A percentile compares a stretch with the other conserved stretches of the same genome.
phyloP scores from a whole-genome alignment of 2,797 vertebrate genomes.

The Anguilla pacifica region DNA sequence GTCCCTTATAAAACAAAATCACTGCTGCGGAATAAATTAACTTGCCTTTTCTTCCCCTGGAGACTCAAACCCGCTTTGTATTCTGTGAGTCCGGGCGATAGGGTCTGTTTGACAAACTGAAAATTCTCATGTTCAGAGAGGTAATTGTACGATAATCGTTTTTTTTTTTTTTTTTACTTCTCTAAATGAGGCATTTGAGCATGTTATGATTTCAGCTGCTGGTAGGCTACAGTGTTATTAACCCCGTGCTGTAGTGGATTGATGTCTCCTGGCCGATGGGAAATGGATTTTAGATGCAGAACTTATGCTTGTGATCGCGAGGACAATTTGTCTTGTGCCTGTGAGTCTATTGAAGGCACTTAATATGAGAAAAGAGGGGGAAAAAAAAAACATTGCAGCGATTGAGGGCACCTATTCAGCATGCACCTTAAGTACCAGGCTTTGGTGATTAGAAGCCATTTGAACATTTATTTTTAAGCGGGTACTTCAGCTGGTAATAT shows the following conservation, averaged over 20 bases:
- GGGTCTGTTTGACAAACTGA: neutral
- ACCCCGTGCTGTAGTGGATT: neutral
- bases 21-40: neutral
- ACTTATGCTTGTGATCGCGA: neutral
- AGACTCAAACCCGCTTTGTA: neutral
- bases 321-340: neutral
- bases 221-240: neutral
- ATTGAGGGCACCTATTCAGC: neutral
- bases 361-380: neutral
- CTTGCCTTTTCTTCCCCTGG: neutral
- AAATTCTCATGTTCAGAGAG: neutral
- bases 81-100: neutral
- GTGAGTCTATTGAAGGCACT: neutral
- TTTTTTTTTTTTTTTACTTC: neutral
- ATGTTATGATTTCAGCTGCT: neutral
- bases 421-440: neutral
- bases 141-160: neutral
- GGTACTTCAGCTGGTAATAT: neutral
- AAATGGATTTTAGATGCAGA: neutral
- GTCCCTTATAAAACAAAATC: neutral
- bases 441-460: neutral
- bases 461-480: neutral
- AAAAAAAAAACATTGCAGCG: neutral
- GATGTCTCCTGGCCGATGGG: neutral
- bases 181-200: neutral